Evolutionary conservation across 2,888 invertebrate species (phyloP), one percentile per base, ranked within the genome.

Genomic region (Congeria kusceri): DNA sequence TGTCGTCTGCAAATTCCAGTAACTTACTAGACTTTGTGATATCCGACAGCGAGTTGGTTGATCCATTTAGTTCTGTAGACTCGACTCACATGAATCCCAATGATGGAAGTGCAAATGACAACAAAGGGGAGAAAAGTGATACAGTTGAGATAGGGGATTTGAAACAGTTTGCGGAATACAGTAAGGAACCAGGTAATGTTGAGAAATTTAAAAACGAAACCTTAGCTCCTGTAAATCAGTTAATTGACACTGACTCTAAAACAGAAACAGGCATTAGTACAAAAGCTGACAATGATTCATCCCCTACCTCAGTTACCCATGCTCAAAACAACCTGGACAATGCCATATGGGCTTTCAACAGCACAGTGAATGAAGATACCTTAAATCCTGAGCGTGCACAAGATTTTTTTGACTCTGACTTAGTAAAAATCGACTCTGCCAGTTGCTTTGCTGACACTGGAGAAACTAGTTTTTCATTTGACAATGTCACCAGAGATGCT

Each of bases 1-100:
- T 75, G 18, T 80, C 80, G 5, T 80, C 80, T 49, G 76, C 66
- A 27, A 79, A 76, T 49, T 79, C 83, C 5, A 83, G 70, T 59
- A 77, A 75, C 49, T 25, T 79, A 11, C 73, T 83, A 56, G 78
- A 82, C 47, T 68, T 79, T 59, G 57, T 67, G n/a, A 65, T 61
- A 11, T 76, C 80, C 0, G 75, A 66, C 27, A 78, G 83, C 74
- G 83, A 83, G 27, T 63, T 83, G 18, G 74, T 77, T 57, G 72
- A 77, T 67, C 72, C 77, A 18, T 77, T 77, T 67, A 67, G 77
- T 63, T 62, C 77, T n/a, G 56, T 67, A 28, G 69, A 76, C 23
- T 39, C 29, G 39, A 1, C 20, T 11, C 3, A 27, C 9, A 39
- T n/a, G n/a, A 62, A 20, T 28, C 9, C n/a, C 3, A 62, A 32